Conservation (phyloP, 2,797 vertebrate genomes). For the Halcyon chelicuti region DNA sequence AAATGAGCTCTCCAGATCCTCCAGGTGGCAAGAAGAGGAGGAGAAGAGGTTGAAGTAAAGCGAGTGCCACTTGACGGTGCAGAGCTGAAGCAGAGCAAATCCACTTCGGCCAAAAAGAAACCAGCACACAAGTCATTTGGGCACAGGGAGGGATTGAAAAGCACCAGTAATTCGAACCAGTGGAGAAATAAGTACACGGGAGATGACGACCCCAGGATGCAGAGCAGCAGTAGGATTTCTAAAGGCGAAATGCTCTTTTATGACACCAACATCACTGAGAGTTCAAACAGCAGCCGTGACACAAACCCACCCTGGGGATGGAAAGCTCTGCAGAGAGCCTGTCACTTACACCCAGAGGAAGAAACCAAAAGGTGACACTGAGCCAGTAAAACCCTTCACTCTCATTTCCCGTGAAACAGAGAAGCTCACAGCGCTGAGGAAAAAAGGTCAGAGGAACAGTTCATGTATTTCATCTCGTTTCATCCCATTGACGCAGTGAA, state of each 20-base stretch:
- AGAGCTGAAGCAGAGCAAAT: not conserved
- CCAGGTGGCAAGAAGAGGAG: not conserved
- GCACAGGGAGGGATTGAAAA: not conserved
- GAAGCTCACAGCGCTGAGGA: not conserved
- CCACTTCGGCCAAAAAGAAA: not conserved
- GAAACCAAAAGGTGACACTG: not conserved
- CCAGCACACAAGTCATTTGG: not conserved
- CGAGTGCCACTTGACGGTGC: not conserved
- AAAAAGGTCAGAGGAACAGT: not conserved
- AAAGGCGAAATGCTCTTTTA: not conserved
- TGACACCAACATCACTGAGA: not conserved
- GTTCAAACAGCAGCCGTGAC: not conserved
- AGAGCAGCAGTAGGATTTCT: not conserved
- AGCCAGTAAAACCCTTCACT: not conserved
- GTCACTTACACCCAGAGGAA: not conserved
- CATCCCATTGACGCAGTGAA: not conserved
- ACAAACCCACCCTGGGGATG: not conserved
- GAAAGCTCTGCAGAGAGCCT: not conserved
- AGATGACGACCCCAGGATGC: not conserved
- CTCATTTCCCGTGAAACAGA: not conserved
- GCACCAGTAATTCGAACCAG: not conserved
- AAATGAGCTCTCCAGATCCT: constrained; percentile 14
- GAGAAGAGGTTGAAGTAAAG: not conserved
- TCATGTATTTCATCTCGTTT: not conserved
- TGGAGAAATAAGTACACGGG: not conserved